Conservation (phyloP, 2,113 vertebrate species). For the Machaerirhynchus nigripectus region DNA sequence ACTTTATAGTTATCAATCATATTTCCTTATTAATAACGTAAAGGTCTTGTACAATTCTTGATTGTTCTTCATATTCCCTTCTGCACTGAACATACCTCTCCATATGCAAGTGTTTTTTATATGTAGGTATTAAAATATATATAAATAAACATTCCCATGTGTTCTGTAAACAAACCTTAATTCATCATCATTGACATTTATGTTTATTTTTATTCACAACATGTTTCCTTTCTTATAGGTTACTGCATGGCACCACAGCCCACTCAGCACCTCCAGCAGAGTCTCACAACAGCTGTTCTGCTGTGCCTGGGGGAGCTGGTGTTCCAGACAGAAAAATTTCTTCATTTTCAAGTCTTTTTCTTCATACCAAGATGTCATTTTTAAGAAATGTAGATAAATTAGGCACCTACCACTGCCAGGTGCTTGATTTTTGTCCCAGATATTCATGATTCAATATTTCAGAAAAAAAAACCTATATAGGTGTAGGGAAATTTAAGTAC, state of each 20-base stretch:
- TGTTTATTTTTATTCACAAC: not conserved
- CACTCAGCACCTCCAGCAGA: not conserved
- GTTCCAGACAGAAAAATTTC: not conserved
- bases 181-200: not conserved
- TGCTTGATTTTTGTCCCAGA: not conserved
- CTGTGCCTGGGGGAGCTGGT: not conserved
- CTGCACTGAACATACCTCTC: not conserved
- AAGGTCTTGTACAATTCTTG: not conserved
- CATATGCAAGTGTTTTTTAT: not conserved
- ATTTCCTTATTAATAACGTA: not conserved
- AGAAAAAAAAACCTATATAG: rapidly evolving
- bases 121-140: not conserved
- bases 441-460: not conserved
- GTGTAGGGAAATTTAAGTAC: not conserved
- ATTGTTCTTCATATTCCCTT: not conserved
- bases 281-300: not conserved
- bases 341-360: not conserved
- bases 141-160: not conserved
- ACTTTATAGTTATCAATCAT: not conserved
- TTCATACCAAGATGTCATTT: not conserved
- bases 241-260: not conserved
- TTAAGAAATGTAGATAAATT: not conserved
- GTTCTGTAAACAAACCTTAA: not conserved
- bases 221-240: not conserved
- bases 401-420: not conserved